A percentile compares a stretch with the other conserved stretches of the same genome.
Evolutionary conservation across 2,888 invertebrate genomes (phyloP).

Genomic region (Masnerella sp.): DNA sequence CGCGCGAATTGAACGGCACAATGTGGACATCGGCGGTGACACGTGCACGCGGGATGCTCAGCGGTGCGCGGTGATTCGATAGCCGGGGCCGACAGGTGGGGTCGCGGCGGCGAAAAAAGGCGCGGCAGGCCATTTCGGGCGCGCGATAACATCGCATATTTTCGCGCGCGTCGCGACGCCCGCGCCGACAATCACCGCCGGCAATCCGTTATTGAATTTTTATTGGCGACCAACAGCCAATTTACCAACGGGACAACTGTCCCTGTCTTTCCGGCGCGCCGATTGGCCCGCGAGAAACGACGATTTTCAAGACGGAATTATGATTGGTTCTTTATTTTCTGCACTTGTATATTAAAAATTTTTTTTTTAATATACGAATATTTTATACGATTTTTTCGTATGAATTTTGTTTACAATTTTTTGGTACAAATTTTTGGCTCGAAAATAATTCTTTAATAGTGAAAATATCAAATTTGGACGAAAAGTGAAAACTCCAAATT

Average conservation of each 20-base stretch:
- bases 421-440: too few species aligned
- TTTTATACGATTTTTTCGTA: too few species aligned
- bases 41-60: constrained; percentile 47
- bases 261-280: constrained; percentile 36
- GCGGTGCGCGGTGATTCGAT: constrained; percentile 54
- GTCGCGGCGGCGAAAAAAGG: constrained; percentile 6
- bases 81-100: constrained; percentile 37
- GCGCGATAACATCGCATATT: constrained; percentile 70
- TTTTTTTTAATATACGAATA: too few species aligned
- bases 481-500: too few species aligned
- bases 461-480: too few species aligned
- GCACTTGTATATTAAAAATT: too few species aligned
- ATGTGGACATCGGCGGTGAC: constrained; percentile 33
- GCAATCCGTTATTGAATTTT: constrained; percentile 73
- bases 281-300: too few species aligned
- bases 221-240: constrained; percentile 71
- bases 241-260: constrained; percentile 66
- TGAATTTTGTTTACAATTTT: too few species aligned
- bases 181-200: constrained; percentile 70
- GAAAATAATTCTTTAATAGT: too few species aligned
- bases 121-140: constrained; percentile 51
- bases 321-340: too few species aligned
- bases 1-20: constrained; percentile 40
- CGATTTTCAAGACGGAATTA: too few species aligned
- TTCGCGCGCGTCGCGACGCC: constrained; percentile 64